Base-by-base conservation (phyloP, 2,888 invertebrate genomes). In the Parelbella ahira region DNA sequence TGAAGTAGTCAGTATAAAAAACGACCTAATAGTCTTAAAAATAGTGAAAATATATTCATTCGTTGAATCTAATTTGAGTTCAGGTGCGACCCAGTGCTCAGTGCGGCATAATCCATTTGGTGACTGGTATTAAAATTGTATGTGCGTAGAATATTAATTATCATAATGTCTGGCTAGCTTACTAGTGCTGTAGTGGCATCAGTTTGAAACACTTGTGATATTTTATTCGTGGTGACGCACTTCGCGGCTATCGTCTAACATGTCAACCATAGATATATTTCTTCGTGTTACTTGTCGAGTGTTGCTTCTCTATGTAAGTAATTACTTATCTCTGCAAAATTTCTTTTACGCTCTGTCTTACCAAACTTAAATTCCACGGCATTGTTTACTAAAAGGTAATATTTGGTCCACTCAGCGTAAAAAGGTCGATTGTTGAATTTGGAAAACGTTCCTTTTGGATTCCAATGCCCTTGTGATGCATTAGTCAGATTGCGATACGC, bases 131-230 rank as follows among this genome's bases (percentile, higher is more conserved):
- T 39, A 39, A 29, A 27, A 34, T 34, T 28, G 11, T 1, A 8
- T 8, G 42, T 34, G 21, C 15, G 9, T 28, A 28, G 42, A 34
- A 42, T 42, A 42, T 28, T 34, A 41, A 41, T 42, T 9, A 15
- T 42, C n/a, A 19, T 15, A 27, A 25, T 5, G 21, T 42, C 33
- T 28, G 28, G 28, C 27, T 33, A 13, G 33, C 15, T 18, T 38
- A 15, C 48, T 59, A 72, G 68, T 71, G 47, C 45, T 51, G 55
- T 57, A 56, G 61, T 58, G 59, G 53, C 63, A 57, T 53, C 56
- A 60, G 62, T 53, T 63, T 49, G 53, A 58, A 60, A 58, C 73
- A 64, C 74, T 73, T 71, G 78, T 79, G 66, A 59, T 49, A 25
- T 34, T 42, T 34, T 34, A 34, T 41, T 19, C 10, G 9, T 15